Base-by-base conservation (phyloP, 1,140 invertebrate species). In the Zaprionus gabonicus region DNA sequence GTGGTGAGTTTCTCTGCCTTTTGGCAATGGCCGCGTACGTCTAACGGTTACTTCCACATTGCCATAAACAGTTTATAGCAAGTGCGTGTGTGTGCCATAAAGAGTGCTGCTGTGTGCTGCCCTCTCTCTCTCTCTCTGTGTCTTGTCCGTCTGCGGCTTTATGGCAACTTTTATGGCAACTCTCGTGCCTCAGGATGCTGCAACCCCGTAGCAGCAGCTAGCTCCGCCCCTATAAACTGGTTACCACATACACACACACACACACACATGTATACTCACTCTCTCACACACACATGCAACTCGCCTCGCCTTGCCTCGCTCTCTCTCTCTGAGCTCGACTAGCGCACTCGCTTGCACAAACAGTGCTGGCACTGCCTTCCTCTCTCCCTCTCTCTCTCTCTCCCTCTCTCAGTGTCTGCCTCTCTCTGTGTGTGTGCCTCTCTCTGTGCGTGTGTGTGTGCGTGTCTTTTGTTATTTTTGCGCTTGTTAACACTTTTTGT, bases 401-500 rank as follows among this genome's bases (percentile, higher is more conserved):
- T 34, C 31, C 9, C 31, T 10, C 31, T 34, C 31, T 34, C 31
- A 10, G 31, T 10, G 36, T 15, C 2, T 31, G 53, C 20, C 23
- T 44, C 15, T 20, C n/a, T 46, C 15, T 55, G 34, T 44, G 13
- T 25, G n/a, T 23, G 15, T 17, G 23, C n/a, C n/a, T 46, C 27
- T 57, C 41, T 25, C 55, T 27, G 23, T 71, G 62, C 38, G 23
- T 41, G 34, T 68, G 70, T 70, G 60, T 86, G 79, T 81, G 71
- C 27, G 51, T 81, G 58, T 80, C 78, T 91, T 91, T 91, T 91
- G 81, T 92, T 91, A 87, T 87, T 92, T 92, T 91, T 82, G 87
- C 91, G 86, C 91, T 92, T 88, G 84, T 88, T 88, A 90, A 87
- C 91, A 92, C 91, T 92, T 92, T 92, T 92, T 92, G 91, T 92